Evolutionary conservation across 2,113 vertebrate species (phyloP), one percentile per base, ranked within the genome.

Genomic region (Macrotis lagotis): DNA sequence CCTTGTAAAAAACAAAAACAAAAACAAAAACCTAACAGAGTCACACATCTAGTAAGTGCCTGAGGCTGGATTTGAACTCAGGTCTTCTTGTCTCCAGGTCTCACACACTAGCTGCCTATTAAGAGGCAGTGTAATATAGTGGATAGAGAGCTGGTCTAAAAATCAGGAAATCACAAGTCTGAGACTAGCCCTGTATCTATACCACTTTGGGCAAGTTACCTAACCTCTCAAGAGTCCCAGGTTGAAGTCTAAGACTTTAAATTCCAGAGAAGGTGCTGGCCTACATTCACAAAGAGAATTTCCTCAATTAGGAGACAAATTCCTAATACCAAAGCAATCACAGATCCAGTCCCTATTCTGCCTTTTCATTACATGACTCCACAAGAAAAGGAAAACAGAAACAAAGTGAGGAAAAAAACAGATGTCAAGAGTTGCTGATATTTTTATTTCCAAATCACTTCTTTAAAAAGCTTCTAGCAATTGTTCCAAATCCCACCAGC

Each of bases 401-500:
- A 91, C 22, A 91, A 89, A 94, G 28, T 50, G 31, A 0, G 1
- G 16, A 90, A 88, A 89, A 93, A 91, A 88, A 89, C 22, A 94
- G 52, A 37, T 25, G 16, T 51, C 28, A 59, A 51, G 24, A 89
- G 47, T 14, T 92, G 91, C 49, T 52, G 19, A 28, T 31, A 88
- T 95, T 96, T 90, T 66, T 3, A 37, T 37, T 66, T 88, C 50
- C 50, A 59, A 59, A 91, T 48, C 25, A 50, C 48, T 91, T 12
- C 53, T 94, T 95, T 47, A 91, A 88, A 96, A 96, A 74, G 89
- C 16, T 51, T 48, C 47, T 48, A 49, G 55, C 44, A 53, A 31
- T 26, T 94, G 88, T 66, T 55, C 90, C 50, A 51, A 94, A 90
- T 51, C 88, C 53, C 49, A 74, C 37, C 89, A 44, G 48, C 51